Base-by-base conservation (phyloP, 2,888 invertebrate genomes). In the Leptodirus hochenwartii region DNA sequence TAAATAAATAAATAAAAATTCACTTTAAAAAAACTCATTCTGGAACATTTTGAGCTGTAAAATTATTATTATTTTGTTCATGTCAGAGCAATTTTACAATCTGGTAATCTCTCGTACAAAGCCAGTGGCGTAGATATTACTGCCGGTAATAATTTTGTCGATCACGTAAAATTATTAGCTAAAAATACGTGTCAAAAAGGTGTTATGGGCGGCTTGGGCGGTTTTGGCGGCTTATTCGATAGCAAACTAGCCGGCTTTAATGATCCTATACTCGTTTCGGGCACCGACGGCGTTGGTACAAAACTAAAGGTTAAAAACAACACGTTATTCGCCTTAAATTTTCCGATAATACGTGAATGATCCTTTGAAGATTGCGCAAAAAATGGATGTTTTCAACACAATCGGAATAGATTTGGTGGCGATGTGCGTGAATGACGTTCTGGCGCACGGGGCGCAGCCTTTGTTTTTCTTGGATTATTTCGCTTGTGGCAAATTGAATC, bases 391-490 rank as follows among this genome's bases (percentile, higher is more conserved):
- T 31, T 90, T 87, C 54, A 68, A 76, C 43, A 75, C 78, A 0
- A 70, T 96, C 31, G 96, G 96, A 1, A 78, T 85, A 42, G 98
- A 98, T 56, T 62, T 98, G 17, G 91, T 98, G 2, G 96, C 95
- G 4, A 93, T 95, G 90, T 93, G 93, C 49, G 93, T 87, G 25
- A 98, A 98, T 58, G 93, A 96, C 54, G 73, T 96, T 29, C 59
- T 98, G 27, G 90, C 90, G 40, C 82, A 90, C 36, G 95, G 93
- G 25, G 96, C 93, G 0, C 87, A 90, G 45, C 93, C 96, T 0
- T 64, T 98, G 39, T 93, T 87, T 42, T 96, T 98, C 58, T 61
- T 98, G 11, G 96, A 98, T 62, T 96, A 96, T 54, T 90, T 88
- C 56, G 91, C 95, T 13, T 87, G 87, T 47, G 90, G 93, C 1